Evolutionary conservation across 2,113 vertebrate species (phyloP).

Genomic region (Papio anubis): DNA sequence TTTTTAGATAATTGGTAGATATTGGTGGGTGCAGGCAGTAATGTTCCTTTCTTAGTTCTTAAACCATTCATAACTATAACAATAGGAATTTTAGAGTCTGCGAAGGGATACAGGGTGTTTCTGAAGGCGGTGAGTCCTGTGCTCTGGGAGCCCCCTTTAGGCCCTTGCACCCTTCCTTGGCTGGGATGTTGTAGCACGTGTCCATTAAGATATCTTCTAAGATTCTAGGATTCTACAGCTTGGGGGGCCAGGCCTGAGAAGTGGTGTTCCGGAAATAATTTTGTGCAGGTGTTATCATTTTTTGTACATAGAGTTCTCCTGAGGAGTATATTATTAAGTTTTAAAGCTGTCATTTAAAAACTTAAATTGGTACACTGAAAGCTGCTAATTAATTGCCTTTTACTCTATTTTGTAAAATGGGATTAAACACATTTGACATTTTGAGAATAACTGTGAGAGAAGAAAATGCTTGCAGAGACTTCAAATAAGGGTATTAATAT

Average conservation of each 20-base stretch:
- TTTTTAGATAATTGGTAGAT: background rate
- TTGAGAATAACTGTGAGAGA: background rate
- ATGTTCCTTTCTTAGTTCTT: background rate
- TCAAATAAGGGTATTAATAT: background rate
- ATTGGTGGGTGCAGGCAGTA: background rate
- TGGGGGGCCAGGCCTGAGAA: background rate
- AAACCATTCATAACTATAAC: background rate
- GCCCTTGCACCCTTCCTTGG: no score
- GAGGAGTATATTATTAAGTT: background rate
- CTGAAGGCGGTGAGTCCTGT: background rate
- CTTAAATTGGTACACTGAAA: background rate
- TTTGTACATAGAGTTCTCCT: background rate
- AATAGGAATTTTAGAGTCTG: no score
- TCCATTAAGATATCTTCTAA: background rate
- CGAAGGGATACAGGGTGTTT: background rate
- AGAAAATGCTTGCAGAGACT: background rate
- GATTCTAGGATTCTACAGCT: background rate
- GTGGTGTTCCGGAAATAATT: background rate
- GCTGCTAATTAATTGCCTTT: background rate
- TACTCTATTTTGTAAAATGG: background rate
- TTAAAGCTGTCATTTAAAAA: background rate
- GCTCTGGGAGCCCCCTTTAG: background rate
- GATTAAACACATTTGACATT: background rate
- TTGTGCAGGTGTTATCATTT: background rate
- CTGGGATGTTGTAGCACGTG: fast-evolving